Evolutionary conservation across 2,113 vertebrate genomes (phyloP).

Genomic region (Mohoua ochrocephala): DNA sequence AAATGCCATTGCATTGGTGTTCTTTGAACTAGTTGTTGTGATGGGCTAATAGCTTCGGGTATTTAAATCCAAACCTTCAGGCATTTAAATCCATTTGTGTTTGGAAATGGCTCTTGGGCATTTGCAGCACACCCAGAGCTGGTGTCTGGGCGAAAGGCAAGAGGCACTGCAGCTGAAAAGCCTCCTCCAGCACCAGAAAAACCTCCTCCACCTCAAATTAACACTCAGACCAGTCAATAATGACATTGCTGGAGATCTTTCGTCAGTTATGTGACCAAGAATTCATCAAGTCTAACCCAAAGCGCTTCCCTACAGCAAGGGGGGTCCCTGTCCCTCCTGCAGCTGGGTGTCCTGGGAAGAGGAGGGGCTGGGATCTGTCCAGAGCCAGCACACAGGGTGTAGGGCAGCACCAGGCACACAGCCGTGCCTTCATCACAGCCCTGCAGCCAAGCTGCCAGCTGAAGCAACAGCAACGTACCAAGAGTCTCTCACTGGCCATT

Average conservation of each 20-base stretch:
- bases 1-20: background rate
- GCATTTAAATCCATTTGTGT: background rate
- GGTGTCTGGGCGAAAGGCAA: background rate
- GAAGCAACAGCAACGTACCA: background rate
- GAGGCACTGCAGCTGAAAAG: background rate
- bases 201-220: background rate
- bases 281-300: background rate
- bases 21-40: background rate
- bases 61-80: background rate
- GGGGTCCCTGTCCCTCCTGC: background rate
- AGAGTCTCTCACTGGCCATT: background rate
- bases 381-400: background rate
- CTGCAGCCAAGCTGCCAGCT: background rate
- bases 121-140: background rate
- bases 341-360: background rate
- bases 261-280: background rate
- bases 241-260: background rate
- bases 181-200: background rate
- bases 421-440: background rate
- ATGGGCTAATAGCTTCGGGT: background rate
- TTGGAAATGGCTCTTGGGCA: background rate
- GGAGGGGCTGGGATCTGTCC: background rate
- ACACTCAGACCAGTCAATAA: background rate
- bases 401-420: background rate
- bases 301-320: background rate